A percentile compares a stretch with the other conserved stretches of the same genome.
These are phyloP conservation scores for Eufriesea mexicana DNA, from an alignment of 1,140 invertebrate species.

Conservation along the genomic window DNA sequence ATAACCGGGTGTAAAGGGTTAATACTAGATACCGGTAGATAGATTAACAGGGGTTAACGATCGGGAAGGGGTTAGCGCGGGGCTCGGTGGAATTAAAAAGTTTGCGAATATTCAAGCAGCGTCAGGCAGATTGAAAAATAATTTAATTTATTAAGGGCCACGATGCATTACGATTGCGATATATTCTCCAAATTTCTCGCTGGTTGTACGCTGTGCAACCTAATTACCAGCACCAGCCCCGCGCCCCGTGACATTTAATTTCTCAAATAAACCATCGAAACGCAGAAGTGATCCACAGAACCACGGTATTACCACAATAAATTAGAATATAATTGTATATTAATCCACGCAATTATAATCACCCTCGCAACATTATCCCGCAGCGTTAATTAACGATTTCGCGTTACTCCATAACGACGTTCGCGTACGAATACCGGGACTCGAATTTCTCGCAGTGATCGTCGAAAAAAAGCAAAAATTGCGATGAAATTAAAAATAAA, in stretches of 20 bases:
- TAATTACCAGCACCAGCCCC: background rate
- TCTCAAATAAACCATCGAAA: conserved; percentile 18
- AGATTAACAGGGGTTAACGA: too few relatives aligned
- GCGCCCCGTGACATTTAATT: conserved; percentile 1
- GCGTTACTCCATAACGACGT: background rate
- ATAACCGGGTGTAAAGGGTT: too few relatives aligned
- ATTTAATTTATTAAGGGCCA: background rate
- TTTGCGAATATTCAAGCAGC: background rate
- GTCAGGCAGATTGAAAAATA: background rate
- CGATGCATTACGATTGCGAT: background rate
- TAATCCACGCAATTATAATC: conserved; percentile 18
- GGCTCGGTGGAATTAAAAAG: background rate
- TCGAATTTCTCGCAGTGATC: background rate
- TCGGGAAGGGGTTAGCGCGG: too few relatives aligned
- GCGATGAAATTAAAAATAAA: too few relatives aligned
- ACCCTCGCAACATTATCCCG: background rate
- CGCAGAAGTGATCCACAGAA: background rate
- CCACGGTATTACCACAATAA: conserved; percentile 13
- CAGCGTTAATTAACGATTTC: conserved; percentile 13
- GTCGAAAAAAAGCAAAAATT: too few relatives aligned
- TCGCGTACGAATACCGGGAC: too few relatives aligned
- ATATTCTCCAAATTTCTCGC: background rate
- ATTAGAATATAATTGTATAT: conserved; percentile 29
- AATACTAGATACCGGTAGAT: too few relatives aligned
- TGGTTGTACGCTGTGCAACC: background rate